These are phyloP conservation scores for Ibidorhyncha struthersii DNA, from an alignment of 2,113 vertebrate genomes.

Conservation along the genomic window DNA sequence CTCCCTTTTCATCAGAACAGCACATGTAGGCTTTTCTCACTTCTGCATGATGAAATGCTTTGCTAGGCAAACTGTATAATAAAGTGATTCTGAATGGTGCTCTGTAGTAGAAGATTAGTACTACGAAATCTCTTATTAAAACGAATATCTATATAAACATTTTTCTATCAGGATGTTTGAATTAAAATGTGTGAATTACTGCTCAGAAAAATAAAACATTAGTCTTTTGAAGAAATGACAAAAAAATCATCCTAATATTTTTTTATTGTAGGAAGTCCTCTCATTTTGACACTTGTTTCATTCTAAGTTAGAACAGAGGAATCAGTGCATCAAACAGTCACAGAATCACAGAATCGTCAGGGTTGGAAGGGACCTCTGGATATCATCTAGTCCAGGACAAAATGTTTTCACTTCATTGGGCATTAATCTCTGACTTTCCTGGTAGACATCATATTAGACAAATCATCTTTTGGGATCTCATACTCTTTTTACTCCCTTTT, in stretches of 20 bases:
- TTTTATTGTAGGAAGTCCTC: background rate
- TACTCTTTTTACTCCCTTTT: background rate
- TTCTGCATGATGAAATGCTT: background rate
- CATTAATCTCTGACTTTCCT: background rate
- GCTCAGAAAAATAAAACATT: background rate
- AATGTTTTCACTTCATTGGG: background rate
- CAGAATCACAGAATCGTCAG: too few species aligned
- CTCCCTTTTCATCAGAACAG: background rate
- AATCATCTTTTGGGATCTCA: background rate
- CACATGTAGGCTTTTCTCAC: background rate
- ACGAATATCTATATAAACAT: background rate
- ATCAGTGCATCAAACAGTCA: background rate
- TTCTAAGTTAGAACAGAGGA: background rate
- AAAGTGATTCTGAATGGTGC: background rate
- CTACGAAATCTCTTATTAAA: background rate
- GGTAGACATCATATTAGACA: background rate
- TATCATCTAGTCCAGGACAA: too few species aligned
- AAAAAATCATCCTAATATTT: background rate
- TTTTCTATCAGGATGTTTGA: background rate
- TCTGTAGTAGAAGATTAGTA: background rate
- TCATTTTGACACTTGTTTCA: background rate
- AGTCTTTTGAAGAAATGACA: background rate
- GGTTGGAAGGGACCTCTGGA: too few species aligned
- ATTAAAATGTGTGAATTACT: background rate
- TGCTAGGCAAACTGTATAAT: background rate